Evolutionary conservation across 1,140 invertebrate genomes (phyloP).

Genomic region (Batillaria attramentaria): DNA sequence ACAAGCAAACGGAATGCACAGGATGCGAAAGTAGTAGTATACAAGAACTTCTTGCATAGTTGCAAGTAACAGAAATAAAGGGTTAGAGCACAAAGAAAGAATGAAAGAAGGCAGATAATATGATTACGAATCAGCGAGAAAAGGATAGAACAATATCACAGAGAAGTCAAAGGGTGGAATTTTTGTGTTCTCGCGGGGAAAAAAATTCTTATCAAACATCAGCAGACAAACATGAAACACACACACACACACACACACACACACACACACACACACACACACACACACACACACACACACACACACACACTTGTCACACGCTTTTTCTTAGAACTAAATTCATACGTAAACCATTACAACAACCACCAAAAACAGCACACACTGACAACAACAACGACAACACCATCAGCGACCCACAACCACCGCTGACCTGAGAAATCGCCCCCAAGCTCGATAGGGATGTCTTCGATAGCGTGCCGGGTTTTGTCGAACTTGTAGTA

Average conservation of each 20-base stretch:
- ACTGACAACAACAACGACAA: neutral
- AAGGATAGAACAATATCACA: neutral
- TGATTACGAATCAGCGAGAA: neutral
- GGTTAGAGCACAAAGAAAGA: neutral
- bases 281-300: neutral
- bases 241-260: neutral
- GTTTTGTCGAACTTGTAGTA: conserved; percentile 21
- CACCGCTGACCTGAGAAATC: conserved; percentile 9
- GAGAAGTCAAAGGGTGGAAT: too few relatives aligned
- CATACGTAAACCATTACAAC: neutral
- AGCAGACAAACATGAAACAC: neutral
- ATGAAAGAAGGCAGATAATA: too few relatives aligned
- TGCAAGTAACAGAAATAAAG: too few relatives aligned
- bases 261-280: conserved; percentile 2
- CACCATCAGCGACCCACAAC: neutral
- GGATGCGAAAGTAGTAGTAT: too few relatives aligned
- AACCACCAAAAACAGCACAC: neutral
- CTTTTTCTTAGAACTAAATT: neutral
- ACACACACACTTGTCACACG: neutral
- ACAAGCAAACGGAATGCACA: too few relatives aligned
- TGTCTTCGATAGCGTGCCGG: neutral
- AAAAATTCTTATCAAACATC: too few relatives aligned
- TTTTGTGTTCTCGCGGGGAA: too few relatives aligned
- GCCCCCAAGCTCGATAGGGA: conserved; percentile 6
- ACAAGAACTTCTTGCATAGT: too few relatives aligned